phyloP scores from a whole-genome alignment of 1,140 invertebrate species.

The Hestina assimilis region DNA sequence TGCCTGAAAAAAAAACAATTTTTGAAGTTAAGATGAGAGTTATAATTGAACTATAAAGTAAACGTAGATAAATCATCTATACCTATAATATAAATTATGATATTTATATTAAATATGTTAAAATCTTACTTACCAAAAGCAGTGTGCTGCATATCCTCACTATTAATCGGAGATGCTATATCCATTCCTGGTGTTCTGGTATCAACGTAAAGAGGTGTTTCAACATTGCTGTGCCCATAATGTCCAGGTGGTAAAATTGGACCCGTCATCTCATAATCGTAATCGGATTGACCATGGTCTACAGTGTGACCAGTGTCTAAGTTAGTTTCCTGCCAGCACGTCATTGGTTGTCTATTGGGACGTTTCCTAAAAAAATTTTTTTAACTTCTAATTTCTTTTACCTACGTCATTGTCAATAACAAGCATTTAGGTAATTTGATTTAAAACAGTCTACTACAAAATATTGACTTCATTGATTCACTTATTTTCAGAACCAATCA shows the following conservation, averaged over 20 bases:
- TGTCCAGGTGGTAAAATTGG: conserved; percentile 42
- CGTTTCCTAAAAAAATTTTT: conserved; percentile 47
- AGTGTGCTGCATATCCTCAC: conserved; percentile 75
- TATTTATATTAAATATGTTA: not conserved
- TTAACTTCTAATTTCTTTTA: not conserved
- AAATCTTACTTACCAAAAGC: conserved; percentile 62
- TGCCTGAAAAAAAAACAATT: conserved; percentile 75
- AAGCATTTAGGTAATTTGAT: too few species aligned
- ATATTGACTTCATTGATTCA: too few species aligned
- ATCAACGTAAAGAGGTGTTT: conserved; percentile 79
- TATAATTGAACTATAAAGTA: not conserved
- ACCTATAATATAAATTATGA: not conserved
- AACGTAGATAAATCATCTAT: not conserved
- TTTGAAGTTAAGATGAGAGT: not conserved
- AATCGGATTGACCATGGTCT: conserved; percentile 78
- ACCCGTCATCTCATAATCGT: conserved; percentile 43
- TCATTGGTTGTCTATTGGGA: conserved; percentile 40
- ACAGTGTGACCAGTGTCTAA: conserved; percentile 86
- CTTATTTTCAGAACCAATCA: too few species aligned
- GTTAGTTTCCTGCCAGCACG: conserved; percentile 93
- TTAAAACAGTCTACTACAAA: too few species aligned
- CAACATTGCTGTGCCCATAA: conserved; percentile 43
- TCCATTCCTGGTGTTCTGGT: conserved; percentile 56
- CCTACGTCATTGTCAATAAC: too few species aligned
- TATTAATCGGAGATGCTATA: conserved; percentile 61